Conservation (phyloP, 1,140 invertebrate genomes). For the Limonius californicus region DNA sequence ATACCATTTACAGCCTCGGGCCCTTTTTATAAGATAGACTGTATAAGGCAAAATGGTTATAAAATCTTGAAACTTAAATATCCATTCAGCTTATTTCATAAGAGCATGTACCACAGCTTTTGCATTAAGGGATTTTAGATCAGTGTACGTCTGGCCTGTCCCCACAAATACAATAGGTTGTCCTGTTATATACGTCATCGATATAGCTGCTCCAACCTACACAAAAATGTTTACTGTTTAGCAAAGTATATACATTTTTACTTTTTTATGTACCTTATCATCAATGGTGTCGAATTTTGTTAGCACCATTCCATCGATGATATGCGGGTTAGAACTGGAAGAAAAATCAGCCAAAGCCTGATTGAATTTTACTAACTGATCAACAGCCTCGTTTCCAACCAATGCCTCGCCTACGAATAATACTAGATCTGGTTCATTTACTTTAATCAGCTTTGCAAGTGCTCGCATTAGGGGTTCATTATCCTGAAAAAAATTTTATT, state of each 20-base stretch:
- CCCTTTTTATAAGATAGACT: too few species aligned
- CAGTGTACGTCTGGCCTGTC: slow-evolving; percentile 98
- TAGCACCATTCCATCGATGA: slow-evolving; percentile 96
- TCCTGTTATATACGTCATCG: slow-evolving; percentile 99
- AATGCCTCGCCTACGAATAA: slow-evolving; percentile 98
- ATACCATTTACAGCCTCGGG: too few species aligned
- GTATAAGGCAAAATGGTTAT: not conserved
- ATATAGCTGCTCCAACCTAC: slow-evolving; percentile 96
- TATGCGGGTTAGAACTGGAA: slow-evolving; percentile 75
- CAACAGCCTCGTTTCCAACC: slow-evolving; percentile 99
- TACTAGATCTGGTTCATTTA: slow-evolving; percentile 95
- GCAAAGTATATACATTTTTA: slow-evolving; percentile 5
- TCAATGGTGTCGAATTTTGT: slow-evolving; percentile 99
- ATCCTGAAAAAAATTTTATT: slow-evolving; percentile 59
- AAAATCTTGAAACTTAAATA: not conserved
- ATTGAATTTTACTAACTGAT: slow-evolving; percentile 99
- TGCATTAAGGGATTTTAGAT: slow-evolving; percentile 94
- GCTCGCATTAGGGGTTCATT: slow-evolving; percentile 98
- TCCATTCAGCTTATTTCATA: slow-evolving; percentile 90
- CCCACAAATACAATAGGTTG: slow-evolving; percentile 99
- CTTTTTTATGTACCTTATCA: slow-evolving; percentile 72
- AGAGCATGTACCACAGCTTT: slow-evolving; percentile 94
- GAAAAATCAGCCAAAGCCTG: slow-evolving; percentile 90
- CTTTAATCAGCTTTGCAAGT: slow-evolving; percentile 83
- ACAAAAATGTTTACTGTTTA: slow-evolving; percentile 31